phyloP scores from a whole-genome alignment of 1,140 invertebrate species.

The Paralvinella palmiformis region DNA sequence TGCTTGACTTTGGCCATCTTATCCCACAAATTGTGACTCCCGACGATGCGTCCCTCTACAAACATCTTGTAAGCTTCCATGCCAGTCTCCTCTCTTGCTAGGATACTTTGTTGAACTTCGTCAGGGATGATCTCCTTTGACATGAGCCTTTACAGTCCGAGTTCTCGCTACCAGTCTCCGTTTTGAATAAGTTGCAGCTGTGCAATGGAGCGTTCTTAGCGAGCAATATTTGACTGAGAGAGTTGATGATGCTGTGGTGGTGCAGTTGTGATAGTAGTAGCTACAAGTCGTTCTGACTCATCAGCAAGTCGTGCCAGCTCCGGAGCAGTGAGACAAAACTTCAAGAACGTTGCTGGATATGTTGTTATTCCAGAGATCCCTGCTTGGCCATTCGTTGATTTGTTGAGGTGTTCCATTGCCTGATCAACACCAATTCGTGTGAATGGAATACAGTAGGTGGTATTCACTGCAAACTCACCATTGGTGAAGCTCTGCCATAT shows the following conservation, averaged over 20 bases:
- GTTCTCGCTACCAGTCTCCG: background rate
- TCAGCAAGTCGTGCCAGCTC: background rate
- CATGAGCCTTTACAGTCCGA: background rate
- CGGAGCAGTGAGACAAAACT: constrained; percentile 4
- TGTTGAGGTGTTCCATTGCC: constrained; percentile 3
- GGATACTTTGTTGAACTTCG: background rate
- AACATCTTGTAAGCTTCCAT: background rate
- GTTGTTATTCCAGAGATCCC: constrained; percentile 7
- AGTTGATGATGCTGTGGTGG: background rate
- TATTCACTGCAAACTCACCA: constrained; percentile 5
- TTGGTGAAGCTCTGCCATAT: background rate
- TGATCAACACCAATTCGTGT: constrained; percentile 4
- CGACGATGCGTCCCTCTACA: background rate
- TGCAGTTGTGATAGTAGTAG: background rate
- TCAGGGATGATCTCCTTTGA: background rate
- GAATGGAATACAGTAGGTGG: background rate
- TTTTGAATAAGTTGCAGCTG: background rate
- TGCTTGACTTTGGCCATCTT: constrained; percentile 5
- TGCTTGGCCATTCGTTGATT: constrained; percentile 6
- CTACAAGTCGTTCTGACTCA: constrained; percentile 2
- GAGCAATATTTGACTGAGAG: background rate
- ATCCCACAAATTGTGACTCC: background rate
- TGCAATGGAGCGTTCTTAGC: constrained; percentile 4
- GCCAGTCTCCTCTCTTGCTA: constrained; percentile 1
- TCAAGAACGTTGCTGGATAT: background rate